Conservation (phyloP, 2,888 invertebrate species). For the Tinea pellionella region DNA sequence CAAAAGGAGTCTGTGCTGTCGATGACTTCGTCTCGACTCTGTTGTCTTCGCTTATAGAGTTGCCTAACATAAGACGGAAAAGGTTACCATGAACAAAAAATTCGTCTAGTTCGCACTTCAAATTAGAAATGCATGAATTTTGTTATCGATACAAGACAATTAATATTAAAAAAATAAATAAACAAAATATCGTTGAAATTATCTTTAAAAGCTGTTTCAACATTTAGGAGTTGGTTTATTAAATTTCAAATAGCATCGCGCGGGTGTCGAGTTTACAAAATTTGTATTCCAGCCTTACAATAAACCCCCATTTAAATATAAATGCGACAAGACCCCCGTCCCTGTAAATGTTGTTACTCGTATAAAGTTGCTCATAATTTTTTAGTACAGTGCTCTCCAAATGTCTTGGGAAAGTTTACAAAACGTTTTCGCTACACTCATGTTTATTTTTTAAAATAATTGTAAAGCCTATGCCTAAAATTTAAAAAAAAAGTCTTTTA, state of each 20-base stretch:
- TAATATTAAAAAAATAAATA: conserved; percentile 2
- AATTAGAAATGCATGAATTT: no score
- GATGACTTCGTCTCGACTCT: no score
- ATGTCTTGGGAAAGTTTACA: conserved; percentile 27
- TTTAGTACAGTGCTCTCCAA: conserved; percentile 43
- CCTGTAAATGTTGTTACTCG: conserved; percentile 39
- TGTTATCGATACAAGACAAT: no score
- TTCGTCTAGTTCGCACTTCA: no score
- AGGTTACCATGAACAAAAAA: no score
- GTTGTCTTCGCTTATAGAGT: no score
- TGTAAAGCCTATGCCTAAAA: no score
- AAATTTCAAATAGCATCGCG: conserved; percentile 36
- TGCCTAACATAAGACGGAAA: no score
- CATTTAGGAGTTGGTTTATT: conserved; percentile 21
- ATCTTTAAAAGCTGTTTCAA: conserved; percentile 9
- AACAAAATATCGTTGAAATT: conserved; percentile 14
- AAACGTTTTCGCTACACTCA: not conserved
- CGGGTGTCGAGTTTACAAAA: conserved; percentile 49
- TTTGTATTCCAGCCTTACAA: conserved; percentile 59
- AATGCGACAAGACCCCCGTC: conserved; percentile 49
- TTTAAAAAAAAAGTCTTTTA: no score
- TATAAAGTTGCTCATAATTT: conserved; percentile 45
- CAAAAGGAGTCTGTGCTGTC: no score
- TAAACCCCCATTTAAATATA: conserved; percentile 62
- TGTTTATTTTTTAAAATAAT: not conserved